Conservation (phyloP, 2,113 vertebrate genomes). For the Pseudopodoces humilis region DNA sequence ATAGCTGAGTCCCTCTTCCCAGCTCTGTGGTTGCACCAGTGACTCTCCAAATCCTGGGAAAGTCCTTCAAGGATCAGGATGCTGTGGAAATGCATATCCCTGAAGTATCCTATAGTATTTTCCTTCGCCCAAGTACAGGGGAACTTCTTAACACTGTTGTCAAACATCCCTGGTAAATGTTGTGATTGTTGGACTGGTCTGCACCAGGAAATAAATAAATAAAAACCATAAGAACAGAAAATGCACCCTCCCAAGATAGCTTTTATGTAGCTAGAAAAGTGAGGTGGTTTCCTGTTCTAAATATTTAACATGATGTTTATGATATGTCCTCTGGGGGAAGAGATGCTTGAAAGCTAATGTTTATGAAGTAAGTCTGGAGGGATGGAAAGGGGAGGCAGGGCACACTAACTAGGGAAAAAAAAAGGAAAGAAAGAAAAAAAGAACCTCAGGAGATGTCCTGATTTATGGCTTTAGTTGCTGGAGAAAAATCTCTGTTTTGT, state of each 20-base stretch:
- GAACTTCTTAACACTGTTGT: slow-evolving; percentile 28
- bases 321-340: slow-evolving; percentile 55
- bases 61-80: background rate
- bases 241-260: slow-evolving; percentile 42
- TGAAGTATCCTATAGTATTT: background rate
- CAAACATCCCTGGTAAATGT: slow-evolving; percentile 8
- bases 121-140: background rate
- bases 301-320: slow-evolving; percentile 68
- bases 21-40: background rate
- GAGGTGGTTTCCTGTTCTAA: slow-evolving; percentile 71
- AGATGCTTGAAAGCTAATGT: slow-evolving; percentile 67
- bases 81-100: background rate
- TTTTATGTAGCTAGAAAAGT: slow-evolving; percentile 56
- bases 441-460: slow-evolving; percentile 36
- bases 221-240: background rate
- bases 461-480: slow-evolving; percentile 62
- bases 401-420: background rate
- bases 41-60: background rate
- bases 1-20: background rate
- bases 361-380: slow-evolving; percentile 70
- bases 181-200: background rate
- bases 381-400: slow-evolving; percentile 45
- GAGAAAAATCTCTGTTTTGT: slow-evolving; percentile 29
- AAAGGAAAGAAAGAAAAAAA: background rate
- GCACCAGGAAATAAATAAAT: slow-evolving; percentile 47